Base-by-base conservation (phyloP, 2,888 invertebrate species). In the Pyralis farinalis region DNA sequence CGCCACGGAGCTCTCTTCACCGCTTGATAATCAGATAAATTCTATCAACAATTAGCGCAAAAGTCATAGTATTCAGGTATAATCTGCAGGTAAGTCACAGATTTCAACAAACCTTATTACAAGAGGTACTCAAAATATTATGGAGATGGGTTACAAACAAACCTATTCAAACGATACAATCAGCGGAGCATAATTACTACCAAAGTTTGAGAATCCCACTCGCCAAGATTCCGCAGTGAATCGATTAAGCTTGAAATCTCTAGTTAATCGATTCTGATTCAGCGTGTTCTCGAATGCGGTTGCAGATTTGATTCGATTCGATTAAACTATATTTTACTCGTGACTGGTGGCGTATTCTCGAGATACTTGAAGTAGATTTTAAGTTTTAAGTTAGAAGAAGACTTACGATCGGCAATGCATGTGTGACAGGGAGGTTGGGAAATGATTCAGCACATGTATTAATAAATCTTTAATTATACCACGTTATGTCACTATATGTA, bases 241-340 rank as follows among this genome's bases (percentile, higher is more conserved):
- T 69, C 73, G 64, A 64, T 73, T 77, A 63, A 72, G 70, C 66
- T 67, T 51, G 65, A 68, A 72, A 69, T 71, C 64, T 60, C 63
- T 63, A 65, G 66, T 70, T 74, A 79, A 77, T 78, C 76, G 75
- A 74, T 72, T 78, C 72, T 63, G 68, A 77, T 70, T 77, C 66
- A 71, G 66, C 67, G 53, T 61, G 63, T 62, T 69, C 66, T 65
- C 67, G 56, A 71, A 67, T 66, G 64, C 64, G 60, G 70, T 61
- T 63, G 37, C 66, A 63, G 62, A 69, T 67, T 64, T 62, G 54
- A 60, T 37, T 31, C 21, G 31, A 55, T 66, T 58, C 49, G 51
- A 61, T 60, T 58, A 51, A 58, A 58, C 25, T 25, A 25, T 25
- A 25, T 25, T 25, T 25, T 25, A 25, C 3, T 25, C 25, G 25